A percentile compares a stretch with the other conserved stretches of the same genome.
Conservation (phyloP, 1,140 invertebrate genomes). For the Solen grandis region DNA sequence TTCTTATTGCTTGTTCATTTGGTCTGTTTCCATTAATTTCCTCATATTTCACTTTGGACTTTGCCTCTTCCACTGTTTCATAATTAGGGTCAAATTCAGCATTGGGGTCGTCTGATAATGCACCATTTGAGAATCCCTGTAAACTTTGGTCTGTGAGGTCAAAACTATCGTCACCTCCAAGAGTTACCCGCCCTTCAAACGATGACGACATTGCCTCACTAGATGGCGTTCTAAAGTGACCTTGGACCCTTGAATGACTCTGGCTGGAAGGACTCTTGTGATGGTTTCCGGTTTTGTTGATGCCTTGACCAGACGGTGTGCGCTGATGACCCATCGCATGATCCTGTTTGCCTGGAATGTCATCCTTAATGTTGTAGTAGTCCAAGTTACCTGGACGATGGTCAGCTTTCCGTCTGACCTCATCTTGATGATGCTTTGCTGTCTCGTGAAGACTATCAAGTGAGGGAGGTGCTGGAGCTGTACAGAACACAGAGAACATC, state of each 20-base stretch:
- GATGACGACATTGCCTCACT: constrained; percentile 14
- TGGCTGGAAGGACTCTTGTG: background rate
- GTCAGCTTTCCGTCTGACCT: constrained; percentile 59
- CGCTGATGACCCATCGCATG: constrained; percentile 10
- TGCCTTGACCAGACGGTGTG: constrained; percentile 33
- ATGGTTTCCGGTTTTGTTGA: too few relatives aligned
- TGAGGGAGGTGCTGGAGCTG: constrained; percentile 68
- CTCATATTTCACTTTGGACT: constrained; percentile 55
- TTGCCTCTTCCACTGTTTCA: constrained; percentile 71
- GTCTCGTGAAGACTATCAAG: constrained; percentile 70
- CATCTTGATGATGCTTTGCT: constrained; percentile 60
- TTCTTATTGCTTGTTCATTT: constrained; percentile 15
- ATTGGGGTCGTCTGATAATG: too few relatives aligned
- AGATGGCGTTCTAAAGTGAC: constrained; percentile 31
- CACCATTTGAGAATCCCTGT: too few relatives aligned
- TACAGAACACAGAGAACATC: too few relatives aligned
- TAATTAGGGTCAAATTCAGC: constrained; percentile 72
- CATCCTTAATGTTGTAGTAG: constrained; percentile 41
- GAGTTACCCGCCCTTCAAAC: background rate
- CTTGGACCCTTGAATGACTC: constrained; percentile 38
- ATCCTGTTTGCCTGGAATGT: background rate
- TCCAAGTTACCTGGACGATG: constrained; percentile 1
- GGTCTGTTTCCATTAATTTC: constrained; percentile 43
- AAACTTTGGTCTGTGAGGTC: too few relatives aligned
- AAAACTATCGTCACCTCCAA: background rate